Evolutionary conservation across 2,888 invertebrate genomes (phyloP).

Genomic region (Chymomyza fuscimana): DNA sequence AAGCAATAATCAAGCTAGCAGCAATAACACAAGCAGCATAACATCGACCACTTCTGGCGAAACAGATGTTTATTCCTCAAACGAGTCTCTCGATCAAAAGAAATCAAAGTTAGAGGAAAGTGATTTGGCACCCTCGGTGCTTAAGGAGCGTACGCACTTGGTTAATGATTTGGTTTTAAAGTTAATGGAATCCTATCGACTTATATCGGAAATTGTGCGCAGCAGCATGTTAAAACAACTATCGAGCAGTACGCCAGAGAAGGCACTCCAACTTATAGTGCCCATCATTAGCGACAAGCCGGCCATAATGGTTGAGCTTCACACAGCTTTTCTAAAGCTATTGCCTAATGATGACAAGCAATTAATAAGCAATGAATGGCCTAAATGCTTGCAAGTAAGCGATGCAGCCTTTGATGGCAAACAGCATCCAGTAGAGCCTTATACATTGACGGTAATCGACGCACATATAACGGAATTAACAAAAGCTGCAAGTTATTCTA

Average conservation of each 20-base stretch:
- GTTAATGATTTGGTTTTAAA: constrained; percentile 74
- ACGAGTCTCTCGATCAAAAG: constrained; percentile 67
- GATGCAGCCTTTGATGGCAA: constrained; percentile 74
- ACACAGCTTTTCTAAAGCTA: constrained; percentile 76
- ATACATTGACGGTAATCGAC: constrained; percentile 78
- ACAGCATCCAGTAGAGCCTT: constrained; percentile 78
- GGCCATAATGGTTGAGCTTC: constrained; percentile 75
- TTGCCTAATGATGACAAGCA: constrained; percentile 79
- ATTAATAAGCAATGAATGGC: constrained; percentile 77
- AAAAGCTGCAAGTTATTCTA: constrained; percentile 72
- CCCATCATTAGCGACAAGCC: constrained; percentile 78
- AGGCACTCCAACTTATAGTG: constrained; percentile 76
- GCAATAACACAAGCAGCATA: constrained; percentile 39
- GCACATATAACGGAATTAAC: constrained; percentile 78
- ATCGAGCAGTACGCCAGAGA: constrained; percentile 71
- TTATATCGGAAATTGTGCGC: constrained; percentile 73
- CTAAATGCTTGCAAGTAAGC: constrained; percentile 75
- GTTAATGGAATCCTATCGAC: constrained; percentile 73
- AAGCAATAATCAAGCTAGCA: constrained; percentile 36
- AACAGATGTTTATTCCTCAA: constrained; percentile 62
- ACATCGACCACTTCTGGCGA: constrained; percentile 42
- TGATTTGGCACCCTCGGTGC: constrained; percentile 36
- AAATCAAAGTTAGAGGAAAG: constrained; percentile 50
- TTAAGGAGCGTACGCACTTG: constrained; percentile 63
- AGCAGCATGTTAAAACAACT: constrained; percentile 77